Base-by-base conservation (phyloP, 2,888 invertebrate species). In the Diaprepes abbreviatus region DNA sequence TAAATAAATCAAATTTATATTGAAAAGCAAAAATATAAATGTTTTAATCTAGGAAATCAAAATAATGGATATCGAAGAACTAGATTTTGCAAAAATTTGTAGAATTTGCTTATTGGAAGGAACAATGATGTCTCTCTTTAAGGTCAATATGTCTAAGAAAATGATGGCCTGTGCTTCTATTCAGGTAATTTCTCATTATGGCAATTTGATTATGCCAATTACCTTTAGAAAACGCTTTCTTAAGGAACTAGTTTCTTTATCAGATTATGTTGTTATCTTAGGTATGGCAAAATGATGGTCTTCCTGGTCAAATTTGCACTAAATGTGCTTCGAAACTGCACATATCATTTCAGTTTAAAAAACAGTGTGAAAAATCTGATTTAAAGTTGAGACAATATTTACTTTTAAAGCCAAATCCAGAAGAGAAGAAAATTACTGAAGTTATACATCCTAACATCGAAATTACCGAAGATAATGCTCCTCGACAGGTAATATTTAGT, bases 241-340 rank as follows among this genome's bases (percentile, higher is more conserved):
- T n/a, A n/a, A n/a, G n/a, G n/a, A n/a, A n/a, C n/a, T n/a, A n/a
- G n/a, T n/a, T n/a, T n/a, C n/a, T n/a, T n/a, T n/a, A n/a, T n/a
- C n/a, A n/a, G n/a, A n/a, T n/a, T n/a, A n/a, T n/a, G n/a, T n/a
- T n/a, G n/a, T n/a, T n/a, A n/a, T 74, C 75, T 28, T 60, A 86
- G 85, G 85, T 85, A 12, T 84, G 85, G 85, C 85, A 84, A 75
- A 84, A 85, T 72, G 86, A 86, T 75, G 83, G 84, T 33, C 73
- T 86, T 33, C 85, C 86, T 16, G 74, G 80, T 17, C 83, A 85
- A 77, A 85, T 86, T 58, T 86, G 86, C 73, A 83, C 84, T 59
- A 84, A 83, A 76, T 86, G 86, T 76, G 82, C 83, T 21, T 83
- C 84, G 1, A 85, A 84, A 75, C 75, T 86, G 12, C 84, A 85